Evolutionary conservation across 2,113 vertebrate genomes (phyloP).

Genomic region (Coptodon rendalli): DNA sequence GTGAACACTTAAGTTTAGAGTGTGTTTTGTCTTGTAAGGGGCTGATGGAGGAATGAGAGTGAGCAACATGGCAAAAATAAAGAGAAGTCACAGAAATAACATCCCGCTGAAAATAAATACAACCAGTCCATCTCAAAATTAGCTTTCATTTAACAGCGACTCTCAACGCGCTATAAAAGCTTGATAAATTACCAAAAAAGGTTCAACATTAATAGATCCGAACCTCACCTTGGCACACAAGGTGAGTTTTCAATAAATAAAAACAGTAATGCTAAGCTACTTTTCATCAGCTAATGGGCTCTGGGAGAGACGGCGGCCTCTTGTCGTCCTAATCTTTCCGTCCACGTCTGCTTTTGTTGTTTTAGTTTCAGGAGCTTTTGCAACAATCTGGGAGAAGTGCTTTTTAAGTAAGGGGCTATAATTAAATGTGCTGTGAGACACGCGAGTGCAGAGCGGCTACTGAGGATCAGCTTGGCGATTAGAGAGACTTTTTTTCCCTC

Average conservation of each 20-base stretch:
- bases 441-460: neutral
- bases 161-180: neutral
- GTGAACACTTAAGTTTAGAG: neutral
- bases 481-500: neutral
- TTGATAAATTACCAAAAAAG: neutral
- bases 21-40: neutral
- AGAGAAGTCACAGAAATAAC: neutral
- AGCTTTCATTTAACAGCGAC: neutral
- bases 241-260: neutral
- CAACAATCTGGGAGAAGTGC: slow-evolving; percentile 4
- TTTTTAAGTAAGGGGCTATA: neutral
- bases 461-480: neutral
- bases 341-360: neutral
- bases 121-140: neutral
- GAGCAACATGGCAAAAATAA: neutral
- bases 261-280: neutral
- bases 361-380: neutral
- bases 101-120: neutral
- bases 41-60: neutral
- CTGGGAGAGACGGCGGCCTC: neutral
- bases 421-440: neutral
- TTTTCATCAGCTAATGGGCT: slow-evolving; percentile 45
- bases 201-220: neutral
- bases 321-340: neutral
- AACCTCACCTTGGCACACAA: neutral